Evolutionary conservation across 1,140 invertebrate species (phyloP).

Genomic region (Brachionus rubens): DNA sequence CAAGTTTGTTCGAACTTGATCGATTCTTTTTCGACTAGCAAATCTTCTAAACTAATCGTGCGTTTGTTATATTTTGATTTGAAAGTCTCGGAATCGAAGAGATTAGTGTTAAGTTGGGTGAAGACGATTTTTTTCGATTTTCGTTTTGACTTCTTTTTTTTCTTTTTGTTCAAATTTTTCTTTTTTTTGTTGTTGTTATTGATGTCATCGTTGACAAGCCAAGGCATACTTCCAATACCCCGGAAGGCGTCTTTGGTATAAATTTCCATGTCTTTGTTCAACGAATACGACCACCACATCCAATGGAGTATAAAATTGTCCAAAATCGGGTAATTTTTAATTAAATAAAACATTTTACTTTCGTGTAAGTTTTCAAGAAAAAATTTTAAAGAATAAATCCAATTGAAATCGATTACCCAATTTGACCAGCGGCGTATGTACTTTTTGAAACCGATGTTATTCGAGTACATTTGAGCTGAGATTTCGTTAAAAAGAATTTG

Average conservation of each 20-base stretch:
- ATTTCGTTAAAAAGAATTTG: neutral
- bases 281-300: constrained; percentile 35
- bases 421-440: constrained; percentile 35
- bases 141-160: neutral
- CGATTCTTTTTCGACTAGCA: neutral
- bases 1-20: neutral
- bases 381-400: constrained; percentile 40
- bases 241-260: constrained; percentile 31
- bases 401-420: constrained; percentile 41
- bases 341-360: constrained; percentile 21
- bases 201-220: constrained; percentile 5
- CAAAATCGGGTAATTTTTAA: constrained; percentile 44
- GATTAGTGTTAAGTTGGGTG: neutral
- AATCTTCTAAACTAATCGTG: constrained; percentile 1
- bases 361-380: constrained; percentile 13
- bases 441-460: constrained; percentile 20
- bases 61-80: constrained; percentile 9
- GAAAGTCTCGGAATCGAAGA: constrained; percentile 3
- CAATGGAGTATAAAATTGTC: constrained; percentile 38
- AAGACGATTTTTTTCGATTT: constrained; percentile 8
- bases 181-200: constrained; percentile 40
- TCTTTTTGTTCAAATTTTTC: constrained; percentile 37
- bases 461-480: neutral
- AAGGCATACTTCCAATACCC: constrained; percentile 21
- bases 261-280: constrained; percentile 42